Conservation (phyloP, 2,797 vertebrate species). For the Peromyscus attwateri region DNA sequence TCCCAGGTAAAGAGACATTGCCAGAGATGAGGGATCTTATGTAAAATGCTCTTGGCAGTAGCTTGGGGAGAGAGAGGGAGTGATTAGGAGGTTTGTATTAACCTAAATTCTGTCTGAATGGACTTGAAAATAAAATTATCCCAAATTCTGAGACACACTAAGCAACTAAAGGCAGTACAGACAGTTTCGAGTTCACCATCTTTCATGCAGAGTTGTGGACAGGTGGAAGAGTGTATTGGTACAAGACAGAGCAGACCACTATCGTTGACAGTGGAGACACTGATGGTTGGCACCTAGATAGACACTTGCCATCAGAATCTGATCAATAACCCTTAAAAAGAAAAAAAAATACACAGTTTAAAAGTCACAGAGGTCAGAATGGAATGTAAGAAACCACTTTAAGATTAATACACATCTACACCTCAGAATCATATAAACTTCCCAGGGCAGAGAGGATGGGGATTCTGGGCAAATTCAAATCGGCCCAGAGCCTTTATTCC, state of each 20-base stretch:
- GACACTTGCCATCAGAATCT: conserved; percentile 45
- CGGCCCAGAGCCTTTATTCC: conserved; percentile 73
- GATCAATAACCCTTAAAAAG: conserved; percentile 6
- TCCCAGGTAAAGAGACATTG: neutral
- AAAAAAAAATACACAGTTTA: neutral
- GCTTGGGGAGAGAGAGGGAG: neutral
- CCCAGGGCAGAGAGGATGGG: conserved; percentile 54
- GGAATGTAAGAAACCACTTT: neutral
- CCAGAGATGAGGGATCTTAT: neutral
- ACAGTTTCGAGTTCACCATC: neutral
- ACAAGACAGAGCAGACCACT: neutral
- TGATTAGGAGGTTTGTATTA: neutral
- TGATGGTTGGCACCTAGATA: conserved; percentile 32
- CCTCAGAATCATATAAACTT: neutral
- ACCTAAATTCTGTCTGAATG: neutral
- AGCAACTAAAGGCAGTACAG: neutral
- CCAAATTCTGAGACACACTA: neutral
- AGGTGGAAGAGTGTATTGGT: neutral
- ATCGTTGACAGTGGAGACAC: conserved; percentile 29
- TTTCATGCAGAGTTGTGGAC: neutral
- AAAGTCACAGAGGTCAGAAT: conserved; percentile 29
- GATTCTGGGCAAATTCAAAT: conserved; percentile 53
- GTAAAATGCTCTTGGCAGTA: conserved; percentile 38
- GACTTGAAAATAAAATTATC: neutral
- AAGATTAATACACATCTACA: neutral